Conservation (phyloP, 2,888 invertebrate genomes). For the Microctonus aethiopoides region DNA sequence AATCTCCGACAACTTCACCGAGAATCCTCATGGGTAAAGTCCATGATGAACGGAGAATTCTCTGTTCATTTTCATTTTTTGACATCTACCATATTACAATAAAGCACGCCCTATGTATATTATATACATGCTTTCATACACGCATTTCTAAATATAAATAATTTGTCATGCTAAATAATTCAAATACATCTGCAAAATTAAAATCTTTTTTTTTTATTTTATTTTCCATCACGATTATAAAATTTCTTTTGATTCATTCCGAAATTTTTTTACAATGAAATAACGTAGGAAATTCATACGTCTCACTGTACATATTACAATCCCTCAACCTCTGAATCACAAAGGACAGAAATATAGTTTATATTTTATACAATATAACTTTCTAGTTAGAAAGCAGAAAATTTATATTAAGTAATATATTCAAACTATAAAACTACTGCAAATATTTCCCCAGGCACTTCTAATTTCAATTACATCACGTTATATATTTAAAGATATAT, state of each 20-base stretch:
- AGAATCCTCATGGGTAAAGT: constrained; percentile 28
- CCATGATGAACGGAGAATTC: constrained; percentile 40
- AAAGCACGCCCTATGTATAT: background rate
- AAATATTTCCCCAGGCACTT: constrained; percentile 11
- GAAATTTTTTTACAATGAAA: too few species aligned
- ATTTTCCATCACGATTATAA: too few species aligned
- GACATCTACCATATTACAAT: background rate
- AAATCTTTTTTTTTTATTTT: too few species aligned
- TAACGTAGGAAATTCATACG: too few species aligned
- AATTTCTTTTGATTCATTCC: too few species aligned
- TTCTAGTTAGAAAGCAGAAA: background rate
- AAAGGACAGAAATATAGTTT: background rate
- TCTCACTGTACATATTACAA: too few species aligned
- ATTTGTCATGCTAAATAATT: too few species aligned
- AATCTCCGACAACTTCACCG: constrained; percentile 38
- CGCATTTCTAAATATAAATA: too few species aligned
- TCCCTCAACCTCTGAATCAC: background rate
- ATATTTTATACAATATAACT: background rate
- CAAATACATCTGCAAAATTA: too few species aligned
- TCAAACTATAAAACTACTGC: background rate
- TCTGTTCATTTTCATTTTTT: constrained; percentile 28
- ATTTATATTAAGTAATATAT: background rate
- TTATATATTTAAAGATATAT: too few species aligned
- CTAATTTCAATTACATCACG: constrained; percentile 29
- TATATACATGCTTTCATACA: too few species aligned